Percentiles rank a stretch among this genome's conserved stretches.
phyloP scores from a whole-genome alignment of 2,113 vertebrate genomes.

The Rhabdomys dilectus region DNA sequence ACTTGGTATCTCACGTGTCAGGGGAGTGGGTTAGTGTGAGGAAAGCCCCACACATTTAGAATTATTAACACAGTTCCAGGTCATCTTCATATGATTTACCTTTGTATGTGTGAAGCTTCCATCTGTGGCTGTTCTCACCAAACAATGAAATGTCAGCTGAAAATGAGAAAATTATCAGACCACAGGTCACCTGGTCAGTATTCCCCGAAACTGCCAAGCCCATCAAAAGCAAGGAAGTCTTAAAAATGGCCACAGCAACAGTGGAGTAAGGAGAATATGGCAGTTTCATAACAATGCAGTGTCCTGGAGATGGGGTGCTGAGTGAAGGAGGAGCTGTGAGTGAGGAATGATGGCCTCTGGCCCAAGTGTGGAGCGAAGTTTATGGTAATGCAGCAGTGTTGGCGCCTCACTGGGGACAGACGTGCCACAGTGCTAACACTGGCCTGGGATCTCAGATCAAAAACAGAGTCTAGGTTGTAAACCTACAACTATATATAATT shows the following conservation, averaged over 20 bases:
- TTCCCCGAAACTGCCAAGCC: neutral
- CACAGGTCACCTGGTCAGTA: neutral
- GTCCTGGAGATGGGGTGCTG: neutral
- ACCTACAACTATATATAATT: neutral
- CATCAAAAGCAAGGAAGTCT: neutral
- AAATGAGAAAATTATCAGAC: neutral
- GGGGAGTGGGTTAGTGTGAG: neutral
- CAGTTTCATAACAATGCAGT: neutral
- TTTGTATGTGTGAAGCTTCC: neutral
- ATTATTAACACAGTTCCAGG: neutral
- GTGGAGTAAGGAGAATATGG: neutral
- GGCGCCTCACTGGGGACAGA: neutral
- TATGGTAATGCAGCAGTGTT: fast-evolving
- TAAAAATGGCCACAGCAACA: neutral
- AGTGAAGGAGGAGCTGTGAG: neutral
- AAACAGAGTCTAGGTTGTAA: neutral
- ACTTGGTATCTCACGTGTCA: neutral
- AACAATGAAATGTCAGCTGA: neutral
- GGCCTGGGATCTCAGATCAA: neutral
- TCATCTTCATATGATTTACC: neutral
- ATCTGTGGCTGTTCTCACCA: neutral
- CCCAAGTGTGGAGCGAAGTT: neutral
- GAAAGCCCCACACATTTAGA: neutral
- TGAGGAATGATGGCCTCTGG: neutral
- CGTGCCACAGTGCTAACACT: neutral